These are phyloP conservation scores for Gephyroberyx darwinii DNA, from an alignment of 2,797 vertebrate species.

Conservation along the genomic window DNA sequence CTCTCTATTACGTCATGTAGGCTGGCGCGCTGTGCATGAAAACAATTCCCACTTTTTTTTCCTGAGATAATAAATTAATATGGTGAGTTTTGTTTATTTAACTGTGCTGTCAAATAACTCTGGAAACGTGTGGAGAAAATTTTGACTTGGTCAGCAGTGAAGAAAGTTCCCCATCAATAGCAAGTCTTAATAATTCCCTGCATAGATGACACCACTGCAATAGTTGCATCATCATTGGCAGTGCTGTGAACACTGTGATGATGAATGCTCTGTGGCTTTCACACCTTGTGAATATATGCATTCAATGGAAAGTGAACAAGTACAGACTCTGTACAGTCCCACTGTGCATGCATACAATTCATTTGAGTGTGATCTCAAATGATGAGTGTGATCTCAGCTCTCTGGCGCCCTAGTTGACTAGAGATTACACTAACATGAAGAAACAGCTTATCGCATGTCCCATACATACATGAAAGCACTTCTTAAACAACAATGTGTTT, in stretches of 20 bases:
- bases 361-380: background rate
- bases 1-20: background rate
- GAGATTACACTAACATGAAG: background rate
- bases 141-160: slow-evolving; percentile 52
- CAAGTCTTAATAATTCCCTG: background rate
- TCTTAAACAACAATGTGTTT: background rate
- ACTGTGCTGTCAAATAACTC: slow-evolving; percentile 25
- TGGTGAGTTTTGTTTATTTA: slow-evolving; percentile 31
- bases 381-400: background rate
- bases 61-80: slow-evolving; percentile 24
- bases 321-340: background rate
- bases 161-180: slow-evolving; percentile 29
- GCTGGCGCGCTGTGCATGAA: too few relatives aligned
- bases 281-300: slow-evolving; percentile 21
- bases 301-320: slow-evolving; percentile 18
- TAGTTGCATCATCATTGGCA: slow-evolving; percentile 46
- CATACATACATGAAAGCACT: background rate
- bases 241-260: slow-evolving; percentile 4
- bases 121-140: slow-evolving; percentile 20
- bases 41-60: background rate
- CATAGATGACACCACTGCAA: slow-evolving; percentile 34
- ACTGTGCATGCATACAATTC: background rate
- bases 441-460: background rate
- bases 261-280: slow-evolving; percentile 43
- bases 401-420: background rate